Evolutionary conservation across 1,140 invertebrate species (phyloP).

Genomic region (Anthonomus grandis): DNA sequence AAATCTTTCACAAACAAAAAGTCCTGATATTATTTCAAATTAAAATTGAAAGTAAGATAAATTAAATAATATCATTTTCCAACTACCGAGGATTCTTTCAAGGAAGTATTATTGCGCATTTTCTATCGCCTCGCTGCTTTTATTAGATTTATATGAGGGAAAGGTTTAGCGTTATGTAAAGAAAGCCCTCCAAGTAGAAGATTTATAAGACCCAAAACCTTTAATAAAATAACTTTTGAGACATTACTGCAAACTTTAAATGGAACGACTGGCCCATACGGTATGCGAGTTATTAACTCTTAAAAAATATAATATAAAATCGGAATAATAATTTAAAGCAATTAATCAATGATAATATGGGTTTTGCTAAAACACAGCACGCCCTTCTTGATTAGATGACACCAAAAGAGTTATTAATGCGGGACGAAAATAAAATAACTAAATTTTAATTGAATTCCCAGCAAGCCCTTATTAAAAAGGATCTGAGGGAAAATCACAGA

Average conservation of each 20-base stretch:
- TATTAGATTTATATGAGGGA: background rate
- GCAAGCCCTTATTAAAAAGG: constrained; percentile 22
- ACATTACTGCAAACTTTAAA: background rate
- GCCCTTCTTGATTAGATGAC: constrained; percentile 15
- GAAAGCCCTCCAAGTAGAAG: background rate
- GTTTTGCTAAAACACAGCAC: constrained; percentile 1
- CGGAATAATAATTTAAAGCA: background rate
- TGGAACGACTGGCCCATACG: background rate
- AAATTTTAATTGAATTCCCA: constrained; percentile 24
- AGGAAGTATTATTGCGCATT: background rate
- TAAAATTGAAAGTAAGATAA: too few species aligned
- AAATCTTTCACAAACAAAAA: too few species aligned
- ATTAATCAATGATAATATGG: background rate
- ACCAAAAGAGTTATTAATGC: constrained; percentile 17
- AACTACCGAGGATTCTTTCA: too few species aligned
- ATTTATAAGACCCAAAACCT: background rate
- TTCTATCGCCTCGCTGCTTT: background rate
- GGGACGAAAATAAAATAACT: constrained; percentile 14
- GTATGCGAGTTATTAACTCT: background rate
- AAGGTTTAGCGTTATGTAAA: background rate
- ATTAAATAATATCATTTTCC: too few species aligned
- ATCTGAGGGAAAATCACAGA: constrained; percentile 17
- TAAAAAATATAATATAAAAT: background rate
- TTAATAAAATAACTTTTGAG: background rate
- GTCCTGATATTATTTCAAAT: too few species aligned